These are phyloP conservation scores for Perca schrenkii DNA, from an alignment of 2,113 vertebrate genomes.

Conservation along the genomic window DNA sequence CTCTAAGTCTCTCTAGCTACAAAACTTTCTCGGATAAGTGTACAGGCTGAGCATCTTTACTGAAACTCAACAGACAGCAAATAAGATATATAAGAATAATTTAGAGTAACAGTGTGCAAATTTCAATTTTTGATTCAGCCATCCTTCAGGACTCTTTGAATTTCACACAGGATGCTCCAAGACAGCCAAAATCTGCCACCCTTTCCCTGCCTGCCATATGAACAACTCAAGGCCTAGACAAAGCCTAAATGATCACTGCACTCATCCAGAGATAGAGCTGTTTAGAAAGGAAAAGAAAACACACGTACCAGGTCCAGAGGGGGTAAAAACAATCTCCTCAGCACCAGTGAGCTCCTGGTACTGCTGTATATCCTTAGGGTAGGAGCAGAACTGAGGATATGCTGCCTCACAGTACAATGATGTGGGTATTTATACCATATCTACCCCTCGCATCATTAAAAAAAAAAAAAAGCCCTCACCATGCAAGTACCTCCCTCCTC, in stretches of 20 bases:
- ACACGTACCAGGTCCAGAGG: conserved; percentile 87
- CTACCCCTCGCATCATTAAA: conserved; percentile 80
- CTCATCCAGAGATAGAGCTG: conserved; percentile 29
- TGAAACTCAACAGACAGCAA: background rate
- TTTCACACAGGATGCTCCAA: background rate
- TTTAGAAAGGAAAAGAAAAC: conserved; percentile 46
- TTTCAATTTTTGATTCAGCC: background rate
- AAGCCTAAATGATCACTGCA: conserved; percentile 20
- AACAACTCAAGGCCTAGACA: conserved; percentile 17
- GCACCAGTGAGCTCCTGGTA: conserved; percentile 75
- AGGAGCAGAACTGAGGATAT: conserved; percentile 87
- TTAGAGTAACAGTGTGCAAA: background rate
- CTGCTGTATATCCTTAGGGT: conserved; percentile 85
- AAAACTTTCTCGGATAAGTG: background rate
- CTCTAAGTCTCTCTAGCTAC: background rate
- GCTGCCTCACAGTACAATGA: conserved; percentile 83
- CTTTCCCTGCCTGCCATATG: background rate
- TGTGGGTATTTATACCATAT: conserved; percentile 92
- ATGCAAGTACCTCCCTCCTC: conserved; percentile 88
- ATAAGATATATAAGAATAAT: background rate
- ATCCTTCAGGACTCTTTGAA: conserved; percentile 8
- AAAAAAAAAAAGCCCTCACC: conserved; percentile 78
- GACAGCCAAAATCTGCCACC: background rate
- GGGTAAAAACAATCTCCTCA: conserved; percentile 70
- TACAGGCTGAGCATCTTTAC: background rate